Evolutionary conservation across 2,113 vertebrate species (phyloP), one percentile per base, ranked within the genome.

Genomic region (Piprites chloris): DNA sequence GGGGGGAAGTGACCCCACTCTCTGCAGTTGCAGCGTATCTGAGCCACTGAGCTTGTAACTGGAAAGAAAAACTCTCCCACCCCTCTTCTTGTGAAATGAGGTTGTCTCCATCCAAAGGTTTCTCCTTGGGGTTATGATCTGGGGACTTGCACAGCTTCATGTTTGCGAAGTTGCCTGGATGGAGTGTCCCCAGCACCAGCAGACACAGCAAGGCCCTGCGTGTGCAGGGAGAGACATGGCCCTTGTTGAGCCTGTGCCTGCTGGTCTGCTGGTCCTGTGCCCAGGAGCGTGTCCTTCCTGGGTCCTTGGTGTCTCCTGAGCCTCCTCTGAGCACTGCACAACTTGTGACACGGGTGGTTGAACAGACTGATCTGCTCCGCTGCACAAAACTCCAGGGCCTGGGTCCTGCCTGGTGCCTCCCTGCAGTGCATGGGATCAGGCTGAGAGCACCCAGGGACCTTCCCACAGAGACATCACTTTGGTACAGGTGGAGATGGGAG

Each of bases 201-300:
- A 58, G n/a, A 13, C 12, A 2, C 0, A 1, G 33, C 62, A 18
- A 1, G 0, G 65, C 85, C 16, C 4, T 12, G 13, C 6, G n/a
- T 18, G 18, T 10, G 14, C 4, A 1, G 17, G 33, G 21, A 27
- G 24, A 35, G 41, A 55, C 4, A 0, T 0, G 32, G 55, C 21
- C 28, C 32, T 2, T 0, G 0, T 27, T 3, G 12, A 47, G 20
- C 7, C 27, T 17, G 9, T 18, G 42, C 32, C 89, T 68, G 49
- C 49, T 42, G 28, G 22, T 49, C 37, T 66, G 53, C 49, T 39
- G 28, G 37, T 72, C 28, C 77, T 8, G 35, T 35, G 72, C 49
- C 72, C 33, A 3, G 52, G 26, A 79, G 21, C 0, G 2, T 12
- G 20, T 8, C 35, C 32, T 61, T 30, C 56, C 19, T 3, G 4